phyloP scores from a whole-genome alignment of 1,140 invertebrate genomes.

The Mesaphorura yosii region DNA sequence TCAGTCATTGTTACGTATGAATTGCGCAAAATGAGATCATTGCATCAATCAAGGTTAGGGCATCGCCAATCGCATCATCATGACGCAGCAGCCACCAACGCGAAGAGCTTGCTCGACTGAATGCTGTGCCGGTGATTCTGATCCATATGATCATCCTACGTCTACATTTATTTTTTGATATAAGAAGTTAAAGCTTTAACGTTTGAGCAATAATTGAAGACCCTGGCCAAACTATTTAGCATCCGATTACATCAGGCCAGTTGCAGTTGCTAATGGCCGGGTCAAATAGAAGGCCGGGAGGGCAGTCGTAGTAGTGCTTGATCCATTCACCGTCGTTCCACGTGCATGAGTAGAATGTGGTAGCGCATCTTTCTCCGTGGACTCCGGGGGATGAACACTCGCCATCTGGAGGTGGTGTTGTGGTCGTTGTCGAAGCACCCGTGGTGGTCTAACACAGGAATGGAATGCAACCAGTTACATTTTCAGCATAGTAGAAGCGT shows the following conservation, averaged over 20 bases:
- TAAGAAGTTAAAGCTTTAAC: too few relatives aligned
- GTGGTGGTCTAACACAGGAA: neutral
- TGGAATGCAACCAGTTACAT: neutral
- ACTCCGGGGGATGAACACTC: neutral
- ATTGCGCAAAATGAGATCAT: too few relatives aligned
- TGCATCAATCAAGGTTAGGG: too few relatives aligned
- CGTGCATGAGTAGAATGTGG: neutral
- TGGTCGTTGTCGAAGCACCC: neutral
- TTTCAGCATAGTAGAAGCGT: neutral
- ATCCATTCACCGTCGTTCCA: neutral
- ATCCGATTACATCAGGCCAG: conserved; percentile 6
- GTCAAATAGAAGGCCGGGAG: neutral
- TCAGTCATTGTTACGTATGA: too few relatives aligned
- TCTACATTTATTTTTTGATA: too few relatives aligned
- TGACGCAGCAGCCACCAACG: too few relatives aligned
- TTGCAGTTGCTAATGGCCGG: neutral
- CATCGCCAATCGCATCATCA: too few relatives aligned
- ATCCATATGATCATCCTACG: too few relatives aligned
- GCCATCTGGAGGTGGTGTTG: conserved; percentile 8
- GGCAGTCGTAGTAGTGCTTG: conserved; percentile 5
- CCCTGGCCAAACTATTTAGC: too few relatives aligned
- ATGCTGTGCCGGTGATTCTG: too few relatives aligned
- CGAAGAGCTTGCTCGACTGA: too few relatives aligned
- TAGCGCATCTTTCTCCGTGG: neutral
- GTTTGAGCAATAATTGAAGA: neutral